Base-by-base conservation (phyloP, 2,797 vertebrate species). In the Coilia nasus region DNA sequence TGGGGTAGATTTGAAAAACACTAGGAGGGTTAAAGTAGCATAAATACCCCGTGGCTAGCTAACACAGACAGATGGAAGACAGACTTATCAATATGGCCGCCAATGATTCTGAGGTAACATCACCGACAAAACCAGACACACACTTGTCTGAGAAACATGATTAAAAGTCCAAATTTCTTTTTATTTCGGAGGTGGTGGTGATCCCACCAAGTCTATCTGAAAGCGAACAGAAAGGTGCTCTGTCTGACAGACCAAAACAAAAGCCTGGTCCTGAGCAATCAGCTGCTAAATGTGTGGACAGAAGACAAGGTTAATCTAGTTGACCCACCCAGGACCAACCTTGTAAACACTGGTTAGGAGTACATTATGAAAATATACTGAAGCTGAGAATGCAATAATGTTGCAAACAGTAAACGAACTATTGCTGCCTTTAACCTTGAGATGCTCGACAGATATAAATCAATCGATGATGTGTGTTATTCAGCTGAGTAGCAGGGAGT, bases 181-280 rank as follows among this genome's bases (percentile, higher is more conserved):
- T 41, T 41, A 2, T 56, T 62, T 23, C 9, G 60, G n/a, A 10
- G 2, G 60, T 2, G 5, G 35, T 41, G 35, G 35, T 2, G 35
- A 41, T 31, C 28, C 25, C 4, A 17, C 28, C 4, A 25, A 71
- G 64, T 71, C 11, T 14, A 25, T 15, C 28, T 71, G 12, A 15
- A 28, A 71, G 28, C 15, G 25, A 28, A 17, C 64, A 6, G 64
- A 35, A 6, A 6, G 31, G 4, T 6, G 14, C 28, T 15, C 28
- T 15, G 31, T 35, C 28, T 35, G 12, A 31, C 64, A 41, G 25
- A 17, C 67, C 28, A 75, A 28, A 75, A 75, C 67, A 75, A 75
- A 75, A 75, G 67, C 31, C 67, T 10, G 31, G 25, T 15, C 67
- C 67, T 10, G n/a, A 64, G 67, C 67, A 75, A 75, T 75, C 67